A percentile compares a stretch with the other conserved stretches of the same genome.
Evolutionary conservation across 2,797 vertebrate species (phyloP).

Genomic region (Sibirionetta formosa): DNA sequence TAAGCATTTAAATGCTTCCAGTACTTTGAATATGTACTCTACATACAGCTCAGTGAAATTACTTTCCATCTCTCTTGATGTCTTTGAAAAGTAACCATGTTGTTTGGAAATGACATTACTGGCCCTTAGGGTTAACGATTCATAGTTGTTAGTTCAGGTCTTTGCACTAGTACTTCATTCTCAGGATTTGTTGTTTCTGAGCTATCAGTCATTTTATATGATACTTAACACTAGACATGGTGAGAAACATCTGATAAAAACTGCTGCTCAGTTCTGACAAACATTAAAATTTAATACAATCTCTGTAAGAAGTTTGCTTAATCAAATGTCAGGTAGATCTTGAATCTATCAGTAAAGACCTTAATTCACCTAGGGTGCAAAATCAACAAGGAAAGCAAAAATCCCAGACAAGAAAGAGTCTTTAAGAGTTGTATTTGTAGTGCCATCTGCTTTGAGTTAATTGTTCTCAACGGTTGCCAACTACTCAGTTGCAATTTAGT

Average conservation of each 20-base stretch:
- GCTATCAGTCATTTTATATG: neutral
- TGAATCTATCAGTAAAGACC: constrained; percentile 66
- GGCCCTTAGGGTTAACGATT: neutral
- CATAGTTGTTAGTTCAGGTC: neutral
- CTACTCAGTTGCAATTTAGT: constrained; percentile 43
- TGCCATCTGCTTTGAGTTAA: constrained; percentile 67
- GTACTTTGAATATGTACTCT: neutral
- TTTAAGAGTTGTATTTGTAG: constrained; percentile 35
- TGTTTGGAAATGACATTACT: neutral
- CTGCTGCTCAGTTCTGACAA: constrained; percentile 32
- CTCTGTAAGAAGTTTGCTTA: constrained; percentile 62
- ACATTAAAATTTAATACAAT: constrained; percentile 65
- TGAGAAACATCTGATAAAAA: constrained; percentile 26
- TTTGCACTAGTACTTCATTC: neutral
- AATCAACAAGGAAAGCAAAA: constrained; percentile 53
- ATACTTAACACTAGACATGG: neutral
- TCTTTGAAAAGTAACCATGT: neutral
- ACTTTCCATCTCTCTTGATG: neutral
- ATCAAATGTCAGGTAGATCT: constrained; percentile 68
- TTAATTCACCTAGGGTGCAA: constrained; percentile 58
- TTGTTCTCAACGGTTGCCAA: constrained; percentile 58
- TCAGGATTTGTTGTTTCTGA: neutral
- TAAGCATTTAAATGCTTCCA: neutral
- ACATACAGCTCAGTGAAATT: neutral
- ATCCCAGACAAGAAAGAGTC: constrained; percentile 21